phyloP scores from a whole-genome alignment of 2,888 invertebrate genomes.

The Caenorhabditis doughertyi region DNA sequence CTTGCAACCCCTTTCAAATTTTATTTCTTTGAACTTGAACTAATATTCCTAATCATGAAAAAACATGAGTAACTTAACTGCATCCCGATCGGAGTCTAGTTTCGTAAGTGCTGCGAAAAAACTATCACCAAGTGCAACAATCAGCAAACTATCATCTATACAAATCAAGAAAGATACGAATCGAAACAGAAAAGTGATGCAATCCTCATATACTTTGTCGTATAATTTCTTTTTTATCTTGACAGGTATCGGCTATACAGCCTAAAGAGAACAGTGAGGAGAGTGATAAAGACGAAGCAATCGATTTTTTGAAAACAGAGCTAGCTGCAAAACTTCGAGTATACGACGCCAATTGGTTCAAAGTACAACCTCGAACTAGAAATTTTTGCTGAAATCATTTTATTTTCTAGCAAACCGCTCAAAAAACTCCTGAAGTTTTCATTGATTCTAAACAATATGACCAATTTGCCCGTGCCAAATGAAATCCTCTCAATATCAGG shows the following conservation, averaged over 20 bases:
- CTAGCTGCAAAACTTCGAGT: constrained; percentile 57
- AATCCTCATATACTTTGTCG: constrained; percentile 7
- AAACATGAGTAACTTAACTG: constrained; percentile 45
- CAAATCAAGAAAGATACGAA: constrained; percentile 36
- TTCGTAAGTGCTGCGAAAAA: constrained; percentile 36
- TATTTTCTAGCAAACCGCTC: constrained; percentile 56
- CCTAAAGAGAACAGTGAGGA: constrained; percentile 62
- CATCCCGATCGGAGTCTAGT: constrained; percentile 47
- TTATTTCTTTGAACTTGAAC: background rate
- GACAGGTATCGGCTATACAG: constrained; percentile 38
- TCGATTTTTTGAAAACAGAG: constrained; percentile 62
- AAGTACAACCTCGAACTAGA: constrained; percentile 17
- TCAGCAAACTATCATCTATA: constrained; percentile 23
- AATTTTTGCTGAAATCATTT: background rate
- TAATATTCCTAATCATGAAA: constrained; percentile 11
- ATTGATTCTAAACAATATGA: constrained; percentile 72
- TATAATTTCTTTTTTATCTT: constrained; percentile 12
- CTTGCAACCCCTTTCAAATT: background rate
- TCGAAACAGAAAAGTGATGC: constrained; percentile 51
- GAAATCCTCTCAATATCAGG: constrained; percentile 55
- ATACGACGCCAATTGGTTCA: constrained; percentile 68
- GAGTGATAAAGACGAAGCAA: constrained; percentile 64
- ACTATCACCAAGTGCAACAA: constrained; percentile 2
- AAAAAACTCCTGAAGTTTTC: constrained; percentile 64
- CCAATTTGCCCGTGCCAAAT: constrained; percentile 67